These are phyloP conservation scores for Oreotrochilus melanogaster DNA, from an alignment of 2,113 vertebrate species.

Conservation along the genomic window DNA sequence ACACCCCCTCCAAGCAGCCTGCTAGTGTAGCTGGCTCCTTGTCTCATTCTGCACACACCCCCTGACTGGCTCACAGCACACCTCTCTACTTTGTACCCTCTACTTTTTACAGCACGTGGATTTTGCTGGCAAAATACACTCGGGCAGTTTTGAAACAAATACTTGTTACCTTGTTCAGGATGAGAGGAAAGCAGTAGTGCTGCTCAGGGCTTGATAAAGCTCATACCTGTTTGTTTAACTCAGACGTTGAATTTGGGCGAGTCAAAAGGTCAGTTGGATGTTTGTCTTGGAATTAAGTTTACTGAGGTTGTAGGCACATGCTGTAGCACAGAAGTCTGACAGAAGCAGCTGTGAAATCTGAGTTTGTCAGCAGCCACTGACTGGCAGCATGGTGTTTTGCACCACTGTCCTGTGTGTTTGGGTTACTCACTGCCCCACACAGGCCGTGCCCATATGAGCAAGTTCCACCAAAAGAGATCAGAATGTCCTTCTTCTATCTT, in stretches of 20 bases:
- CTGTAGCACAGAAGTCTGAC: background rate
- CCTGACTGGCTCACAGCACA: background rate
- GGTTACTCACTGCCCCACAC: background rate
- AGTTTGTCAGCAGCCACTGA: background rate
- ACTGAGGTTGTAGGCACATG: background rate
- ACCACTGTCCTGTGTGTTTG: background rate
- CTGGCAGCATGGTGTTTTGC: background rate
- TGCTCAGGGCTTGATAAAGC: background rate
- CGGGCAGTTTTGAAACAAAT: background rate
- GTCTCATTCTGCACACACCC: background rate
- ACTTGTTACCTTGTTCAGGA: background rate
- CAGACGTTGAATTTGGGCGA: background rate
- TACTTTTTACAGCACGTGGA: background rate
- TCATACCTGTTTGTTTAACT: background rate
- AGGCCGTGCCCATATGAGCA: background rate
- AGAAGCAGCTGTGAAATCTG: background rate
- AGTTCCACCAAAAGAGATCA: background rate
- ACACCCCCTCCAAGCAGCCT: background rate
- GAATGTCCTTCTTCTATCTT: background rate
- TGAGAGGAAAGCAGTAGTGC: background rate
- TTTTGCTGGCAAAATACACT: background rate
- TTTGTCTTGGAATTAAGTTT: background rate
- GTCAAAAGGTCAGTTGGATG: background rate
- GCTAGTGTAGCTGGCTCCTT: background rate
- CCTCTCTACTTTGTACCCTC: background rate